Evolutionary conservation across 2,888 invertebrate genomes (phyloP).

Genomic region (Dicranocentrus wangi): DNA sequence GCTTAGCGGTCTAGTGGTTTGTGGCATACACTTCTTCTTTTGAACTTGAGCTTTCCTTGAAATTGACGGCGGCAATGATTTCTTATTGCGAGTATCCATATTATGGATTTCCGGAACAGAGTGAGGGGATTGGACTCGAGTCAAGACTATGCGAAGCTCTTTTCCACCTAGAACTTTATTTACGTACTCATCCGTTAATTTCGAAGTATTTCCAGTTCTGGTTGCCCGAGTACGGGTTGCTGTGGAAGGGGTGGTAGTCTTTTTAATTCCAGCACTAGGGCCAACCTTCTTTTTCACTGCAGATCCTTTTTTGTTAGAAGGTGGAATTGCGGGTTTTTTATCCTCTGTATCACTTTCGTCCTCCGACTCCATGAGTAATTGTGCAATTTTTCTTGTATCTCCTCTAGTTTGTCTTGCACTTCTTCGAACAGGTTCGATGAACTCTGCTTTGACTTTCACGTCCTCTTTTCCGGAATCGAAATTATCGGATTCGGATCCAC

Average conservation of each 20-base stretch:
- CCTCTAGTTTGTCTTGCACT: neutral
- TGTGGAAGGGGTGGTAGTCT: too few species aligned
- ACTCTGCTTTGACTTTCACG: too few species aligned
- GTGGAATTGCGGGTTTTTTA: too few species aligned
- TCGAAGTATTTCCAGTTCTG: too few species aligned
- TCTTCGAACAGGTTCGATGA: neutral
- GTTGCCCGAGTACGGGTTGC: too few species aligned
- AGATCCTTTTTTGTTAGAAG: too few species aligned
- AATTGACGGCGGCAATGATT: neutral
- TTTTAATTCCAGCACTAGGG: neutral
- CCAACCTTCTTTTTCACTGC: neutral
- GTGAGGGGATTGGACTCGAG: neutral
- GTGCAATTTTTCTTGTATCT: neutral
- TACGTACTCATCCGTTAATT: neutral
- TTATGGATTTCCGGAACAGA: neutral
- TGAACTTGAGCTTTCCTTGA: too few species aligned
- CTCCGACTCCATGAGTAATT: neutral
- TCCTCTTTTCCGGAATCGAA: conserved; percentile 15
- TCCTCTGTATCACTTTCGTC: neutral
- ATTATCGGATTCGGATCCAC: conserved; percentile 18
- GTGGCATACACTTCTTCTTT: too few species aligned
- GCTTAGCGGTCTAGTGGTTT: neutral
- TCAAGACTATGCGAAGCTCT: neutral
- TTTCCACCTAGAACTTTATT: neutral
- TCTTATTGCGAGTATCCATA: neutral